Conservation (phyloP, 2,797 vertebrate species). For the Gambelia wislizenii region DNA sequence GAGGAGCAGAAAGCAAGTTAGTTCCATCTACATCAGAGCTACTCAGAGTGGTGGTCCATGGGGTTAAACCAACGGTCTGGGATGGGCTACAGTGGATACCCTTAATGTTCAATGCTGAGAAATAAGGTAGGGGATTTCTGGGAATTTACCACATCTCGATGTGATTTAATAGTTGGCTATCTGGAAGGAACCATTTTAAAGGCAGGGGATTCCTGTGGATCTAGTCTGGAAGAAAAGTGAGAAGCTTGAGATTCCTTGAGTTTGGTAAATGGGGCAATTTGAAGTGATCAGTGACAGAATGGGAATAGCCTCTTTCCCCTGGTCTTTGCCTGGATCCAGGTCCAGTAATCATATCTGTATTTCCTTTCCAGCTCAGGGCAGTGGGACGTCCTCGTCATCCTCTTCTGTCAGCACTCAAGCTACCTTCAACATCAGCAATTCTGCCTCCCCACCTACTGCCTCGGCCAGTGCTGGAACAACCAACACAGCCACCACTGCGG, state of each 20-base stretch:
- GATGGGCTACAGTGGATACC: no score
- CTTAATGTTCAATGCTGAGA: no score
- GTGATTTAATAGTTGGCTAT: background rate
- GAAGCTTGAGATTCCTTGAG: accelerated
- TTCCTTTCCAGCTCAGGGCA: slow-evolving; percentile 9
- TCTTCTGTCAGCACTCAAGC: slow-evolving; percentile 1
- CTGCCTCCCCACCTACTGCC: slow-evolving; percentile 78
- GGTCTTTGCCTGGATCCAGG: background rate
- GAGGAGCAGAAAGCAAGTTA: no score
- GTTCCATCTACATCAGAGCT: no score
- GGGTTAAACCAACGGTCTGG: no score
- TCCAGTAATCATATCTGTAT: background rate
- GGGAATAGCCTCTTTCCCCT: accelerated
- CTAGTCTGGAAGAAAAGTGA: no score
- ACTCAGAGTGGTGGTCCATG: no score
- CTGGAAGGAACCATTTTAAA: background rate
- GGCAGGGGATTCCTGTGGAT: no score
- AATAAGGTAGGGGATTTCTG: no score
- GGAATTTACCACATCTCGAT: background rate
- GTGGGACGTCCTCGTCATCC: background rate
- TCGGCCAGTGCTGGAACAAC: slow-evolving; percentile 73
- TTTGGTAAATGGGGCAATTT: no score
- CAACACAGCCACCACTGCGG: slow-evolving; percentile 78
- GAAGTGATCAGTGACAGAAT: background rate
- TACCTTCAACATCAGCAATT: slow-evolving; percentile 33